Conservation (phyloP, 2,113 vertebrate species). For the Danionella cerebrum region DNA sequence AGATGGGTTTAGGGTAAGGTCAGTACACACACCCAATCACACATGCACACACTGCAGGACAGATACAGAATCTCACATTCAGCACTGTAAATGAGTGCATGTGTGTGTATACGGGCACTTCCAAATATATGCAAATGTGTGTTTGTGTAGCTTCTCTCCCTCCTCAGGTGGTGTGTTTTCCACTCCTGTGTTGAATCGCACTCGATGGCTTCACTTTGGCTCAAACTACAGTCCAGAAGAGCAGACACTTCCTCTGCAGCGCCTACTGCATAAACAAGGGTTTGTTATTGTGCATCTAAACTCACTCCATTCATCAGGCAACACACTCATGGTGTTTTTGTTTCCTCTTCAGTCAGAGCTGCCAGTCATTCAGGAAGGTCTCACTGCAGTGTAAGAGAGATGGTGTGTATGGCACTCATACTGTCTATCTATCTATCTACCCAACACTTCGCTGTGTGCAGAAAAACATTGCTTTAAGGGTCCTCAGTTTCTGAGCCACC, state of each 20-base stretch:
- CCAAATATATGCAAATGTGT: slow-evolving; percentile 27
- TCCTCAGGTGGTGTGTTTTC: slow-evolving; percentile 58
- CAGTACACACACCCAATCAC: slow-evolving; percentile 57
- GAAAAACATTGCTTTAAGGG: too few relatives aligned
- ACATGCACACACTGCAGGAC: background rate
- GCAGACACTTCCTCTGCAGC: slow-evolving; percentile 73
- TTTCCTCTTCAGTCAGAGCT: slow-evolving; percentile 66
- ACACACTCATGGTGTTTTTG: background rate
- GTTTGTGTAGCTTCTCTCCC: slow-evolving; percentile 50
- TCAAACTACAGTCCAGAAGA: slow-evolving; percentile 67
- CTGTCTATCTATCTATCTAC: too few relatives aligned
- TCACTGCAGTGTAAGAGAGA: slow-evolving; percentile 76
- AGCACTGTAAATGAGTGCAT: background rate
- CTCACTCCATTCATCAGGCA: background rate
- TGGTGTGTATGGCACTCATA: slow-evolving; percentile 62
- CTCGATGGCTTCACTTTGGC: slow-evolving; percentile 77
- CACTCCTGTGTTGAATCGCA: slow-evolving; percentile 50
- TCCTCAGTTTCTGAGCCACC: too few relatives aligned
- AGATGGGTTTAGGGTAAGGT: slow-evolving; percentile 97
- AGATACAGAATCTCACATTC: background rate
- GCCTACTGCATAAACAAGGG: slow-evolving; percentile 78
- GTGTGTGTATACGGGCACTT: slow-evolving; percentile 25
- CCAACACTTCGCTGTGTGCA: too few relatives aligned
- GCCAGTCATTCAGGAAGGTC: slow-evolving; percentile 76
- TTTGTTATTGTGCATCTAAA: background rate